phyloP scores from a whole-genome alignment of 2,113 vertebrate species.

The Corythornis madagascariensis region DNA sequence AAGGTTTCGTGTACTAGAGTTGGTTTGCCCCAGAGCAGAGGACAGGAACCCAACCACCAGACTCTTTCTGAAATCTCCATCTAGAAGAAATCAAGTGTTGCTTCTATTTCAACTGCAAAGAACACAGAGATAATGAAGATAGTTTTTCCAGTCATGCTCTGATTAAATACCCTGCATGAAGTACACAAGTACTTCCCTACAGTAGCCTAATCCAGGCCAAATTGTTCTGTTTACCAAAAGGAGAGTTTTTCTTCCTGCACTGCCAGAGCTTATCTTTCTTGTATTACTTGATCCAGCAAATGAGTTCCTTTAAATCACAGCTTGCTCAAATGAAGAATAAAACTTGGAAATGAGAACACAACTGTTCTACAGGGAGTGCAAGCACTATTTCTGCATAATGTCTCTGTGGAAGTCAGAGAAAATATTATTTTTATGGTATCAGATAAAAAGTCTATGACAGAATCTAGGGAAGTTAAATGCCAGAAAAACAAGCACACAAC shows the following conservation, averaged over 20 bases:
- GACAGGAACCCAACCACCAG: neutral
- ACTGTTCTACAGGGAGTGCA: neutral
- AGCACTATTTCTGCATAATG: neutral
- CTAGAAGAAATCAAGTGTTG: neutral
- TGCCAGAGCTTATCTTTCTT: neutral
- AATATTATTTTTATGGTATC: neutral
- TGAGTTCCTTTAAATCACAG: neutral
- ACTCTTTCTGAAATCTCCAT: neutral
- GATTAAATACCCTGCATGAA: conserved; percentile 12
- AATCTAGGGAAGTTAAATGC: neutral
- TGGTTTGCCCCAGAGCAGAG: neutral
- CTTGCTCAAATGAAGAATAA: neutral
- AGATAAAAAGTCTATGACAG: neutral
- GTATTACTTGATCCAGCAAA: neutral
- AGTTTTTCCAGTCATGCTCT: neutral
- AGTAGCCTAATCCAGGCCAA: neutral
- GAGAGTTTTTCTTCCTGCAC: neutral
- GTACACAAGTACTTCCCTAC: neutral
- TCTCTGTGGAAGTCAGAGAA: neutral
- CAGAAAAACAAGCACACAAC: neutral
- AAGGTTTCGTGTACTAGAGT: neutral
- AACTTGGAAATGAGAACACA: neutral
- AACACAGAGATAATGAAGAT: conserved; percentile 14
- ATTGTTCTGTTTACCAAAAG: neutral
- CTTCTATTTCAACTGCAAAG: neutral